A percentile compares a stretch with the other conserved stretches of the same genome.
Conservation (phyloP, 2,888 invertebrate species). For the Cremastinae sp. region DNA sequence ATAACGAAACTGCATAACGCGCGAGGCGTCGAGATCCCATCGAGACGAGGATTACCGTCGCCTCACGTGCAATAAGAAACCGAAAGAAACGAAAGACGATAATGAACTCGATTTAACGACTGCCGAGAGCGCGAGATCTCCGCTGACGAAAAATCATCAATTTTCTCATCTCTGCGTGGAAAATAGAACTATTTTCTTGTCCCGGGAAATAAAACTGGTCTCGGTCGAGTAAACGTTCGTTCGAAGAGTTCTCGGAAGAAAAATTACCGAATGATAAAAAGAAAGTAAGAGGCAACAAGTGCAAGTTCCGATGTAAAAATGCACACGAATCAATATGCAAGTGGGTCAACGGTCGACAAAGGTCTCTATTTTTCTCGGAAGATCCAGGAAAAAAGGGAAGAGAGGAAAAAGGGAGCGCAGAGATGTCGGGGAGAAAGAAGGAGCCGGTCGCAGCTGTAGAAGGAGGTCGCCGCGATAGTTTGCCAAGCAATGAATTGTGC, state of each 20-base stretch:
- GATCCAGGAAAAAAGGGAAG: neutral
- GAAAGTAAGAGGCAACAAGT: too few relatives aligned
- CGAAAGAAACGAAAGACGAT: neutral
- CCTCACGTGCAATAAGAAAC: slow-evolving; percentile 5
- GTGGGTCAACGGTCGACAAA: neutral
- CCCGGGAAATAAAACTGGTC: too few relatives aligned
- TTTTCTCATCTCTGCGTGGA: too few relatives aligned
- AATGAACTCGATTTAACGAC: too few relatives aligned
- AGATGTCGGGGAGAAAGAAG: slow-evolving; percentile 1
- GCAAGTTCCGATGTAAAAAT: too few relatives aligned
- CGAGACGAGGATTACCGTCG: slow-evolving; percentile 40
- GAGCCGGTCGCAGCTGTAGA: slow-evolving; percentile 25
- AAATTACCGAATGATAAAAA: too few relatives aligned
- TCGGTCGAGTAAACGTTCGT: too few relatives aligned
- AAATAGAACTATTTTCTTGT: too few relatives aligned
- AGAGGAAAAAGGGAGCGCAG: neutral
- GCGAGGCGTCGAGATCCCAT: slow-evolving; percentile 33
- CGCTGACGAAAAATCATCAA: too few relatives aligned
- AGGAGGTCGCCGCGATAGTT: slow-evolving; percentile 52
- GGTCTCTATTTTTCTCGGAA: neutral
- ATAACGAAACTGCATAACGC: slow-evolving; percentile 20
- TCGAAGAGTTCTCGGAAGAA: too few relatives aligned
- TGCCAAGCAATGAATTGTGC: slow-evolving; percentile 39
- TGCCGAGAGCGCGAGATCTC: too few relatives aligned
- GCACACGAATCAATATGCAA: too few relatives aligned